These are phyloP conservation scores for Pectinophora gossypiella DNA, from an alignment of 1,140 invertebrate genomes.

Conservation along the genomic window DNA sequence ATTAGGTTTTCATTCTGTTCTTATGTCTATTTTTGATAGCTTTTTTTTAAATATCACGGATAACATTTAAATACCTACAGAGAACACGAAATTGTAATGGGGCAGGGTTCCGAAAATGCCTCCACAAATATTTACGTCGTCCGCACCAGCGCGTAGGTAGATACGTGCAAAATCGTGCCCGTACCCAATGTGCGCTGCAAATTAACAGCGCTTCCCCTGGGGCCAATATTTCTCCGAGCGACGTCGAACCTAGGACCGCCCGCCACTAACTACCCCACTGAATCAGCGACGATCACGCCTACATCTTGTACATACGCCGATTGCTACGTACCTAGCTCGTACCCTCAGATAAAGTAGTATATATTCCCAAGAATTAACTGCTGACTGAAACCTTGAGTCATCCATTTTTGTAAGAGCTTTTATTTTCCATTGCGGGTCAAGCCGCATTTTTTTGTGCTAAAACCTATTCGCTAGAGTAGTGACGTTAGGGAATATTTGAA, in stretches of 20 bases:
- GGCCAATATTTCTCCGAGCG: constrained; percentile 65
- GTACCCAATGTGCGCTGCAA: constrained; percentile 50
- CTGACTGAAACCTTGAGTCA: constrained; percentile 30
- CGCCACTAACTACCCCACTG: constrained; percentile 65
- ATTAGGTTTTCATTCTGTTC: too few species aligned
- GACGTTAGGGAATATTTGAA: too few species aligned
- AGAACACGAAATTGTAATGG: neutral
- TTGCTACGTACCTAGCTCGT: constrained; percentile 49
- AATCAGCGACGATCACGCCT: constrained; percentile 72
- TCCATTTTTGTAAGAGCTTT: constrained; percentile 2
- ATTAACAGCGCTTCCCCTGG: constrained; percentile 61
- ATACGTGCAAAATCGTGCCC: constrained; percentile 57
- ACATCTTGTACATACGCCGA: constrained; percentile 68
- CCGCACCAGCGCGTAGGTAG: constrained; percentile 21
- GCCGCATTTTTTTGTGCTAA: too few species aligned
- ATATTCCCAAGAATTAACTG: constrained; percentile 34
- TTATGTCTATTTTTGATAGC: too few species aligned
- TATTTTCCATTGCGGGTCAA: neutral
- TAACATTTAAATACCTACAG: too few species aligned
- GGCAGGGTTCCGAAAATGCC: constrained; percentile 23
- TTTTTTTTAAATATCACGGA: too few species aligned
- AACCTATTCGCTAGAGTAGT: too few species aligned
- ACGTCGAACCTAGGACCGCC: constrained; percentile 63
- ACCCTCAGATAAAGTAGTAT: constrained; percentile 54
- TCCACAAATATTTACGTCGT: constrained; percentile 35